phyloP scores from a whole-genome alignment of 2,113 vertebrate species.

The Cephalopholis sonnerati region DNA sequence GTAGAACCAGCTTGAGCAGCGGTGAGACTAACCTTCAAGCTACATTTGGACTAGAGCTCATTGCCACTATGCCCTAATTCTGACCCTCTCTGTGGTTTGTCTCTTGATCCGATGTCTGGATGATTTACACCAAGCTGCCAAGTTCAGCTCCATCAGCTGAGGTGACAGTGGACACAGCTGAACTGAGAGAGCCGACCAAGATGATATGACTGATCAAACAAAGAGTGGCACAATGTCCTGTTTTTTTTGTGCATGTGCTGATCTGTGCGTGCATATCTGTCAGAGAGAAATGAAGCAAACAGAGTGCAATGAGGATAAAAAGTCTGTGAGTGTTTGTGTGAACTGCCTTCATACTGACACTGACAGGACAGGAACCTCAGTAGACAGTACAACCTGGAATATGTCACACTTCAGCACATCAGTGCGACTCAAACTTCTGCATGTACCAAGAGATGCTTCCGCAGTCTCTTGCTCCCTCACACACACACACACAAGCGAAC shows the following conservation, averaged over 20 bases:
- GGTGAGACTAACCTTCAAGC: constrained; percentile 19
- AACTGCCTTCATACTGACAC: constrained; percentile 18
- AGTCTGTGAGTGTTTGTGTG: background rate
- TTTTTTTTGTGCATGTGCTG: background rate
- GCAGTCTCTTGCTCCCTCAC: background rate
- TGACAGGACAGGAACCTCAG: constrained; percentile 37
- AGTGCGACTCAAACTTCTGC: constrained; percentile 8
- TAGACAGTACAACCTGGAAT: constrained; percentile 32
- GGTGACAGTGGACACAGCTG: background rate
- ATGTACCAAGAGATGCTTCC: background rate
- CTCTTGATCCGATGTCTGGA: constrained; percentile 29
- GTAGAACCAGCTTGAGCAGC: constrained; percentile 15
- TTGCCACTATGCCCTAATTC: background rate
- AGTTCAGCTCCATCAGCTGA: constrained; percentile 7
- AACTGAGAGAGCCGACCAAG: background rate
- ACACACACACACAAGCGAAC: background rate
- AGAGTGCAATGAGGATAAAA: constrained; percentile 15
- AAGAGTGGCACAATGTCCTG: background rate
- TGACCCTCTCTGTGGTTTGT: constrained; percentile 4
- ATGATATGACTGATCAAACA: constrained; percentile 20
- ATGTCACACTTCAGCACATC: constrained; percentile 29
- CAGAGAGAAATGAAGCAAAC: constrained; percentile 23
- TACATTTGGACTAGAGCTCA: constrained; percentile 8
- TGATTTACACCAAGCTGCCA: constrained; percentile 39
- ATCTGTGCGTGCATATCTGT: background rate